Evolutionary conservation across 1,140 invertebrate species (phyloP), one percentile per base, ranked within the genome.

Genomic region (Aphaenogaster rudis): DNA sequence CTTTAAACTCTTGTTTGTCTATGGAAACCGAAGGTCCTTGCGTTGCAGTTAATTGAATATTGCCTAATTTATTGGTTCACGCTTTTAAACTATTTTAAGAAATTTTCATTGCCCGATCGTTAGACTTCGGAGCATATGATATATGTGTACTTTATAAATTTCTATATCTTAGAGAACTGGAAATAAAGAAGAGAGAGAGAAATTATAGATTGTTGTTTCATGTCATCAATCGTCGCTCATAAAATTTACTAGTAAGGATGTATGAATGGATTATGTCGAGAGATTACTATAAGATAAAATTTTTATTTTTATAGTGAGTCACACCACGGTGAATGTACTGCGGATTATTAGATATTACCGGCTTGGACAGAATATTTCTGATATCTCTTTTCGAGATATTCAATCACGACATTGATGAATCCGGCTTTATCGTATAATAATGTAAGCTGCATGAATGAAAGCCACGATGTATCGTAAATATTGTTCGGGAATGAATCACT

Each of bases 401-500:
- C 33, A 54, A 76, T 61, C 39, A 63, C n/a, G 80, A 84, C 69
- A 61, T 61, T 84, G 80, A 84, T 84, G 54, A 74, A 84, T 84
- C 57, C 42, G 33, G 69, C 33, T 84, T 84, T 84, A 48, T 61
- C 54, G 54, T 17, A 39, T 17, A n/a, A 84, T 84, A 84, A 84
- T 76, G 28, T 45, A 61, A 76, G 80, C 80, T 21, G 45, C 48
- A 45, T 45, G 42, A 61, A 76, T 72, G 42, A 50, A 84, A 61
- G 80, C 61, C 39, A 13, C 52, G 78, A 81, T 81, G 39, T 76
- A 84, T 76, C 82, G 71, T 88, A 91, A 82, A 88, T 82, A 90
- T 88, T 88, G 88, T 59, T 82, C 48, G 79, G 74, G 66, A 91
- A 93, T 93, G 89, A 93, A 93, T 93, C 91, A 93, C 80, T 28